Base-by-base conservation (phyloP, 2,888 invertebrate genomes). In the Slavum lentiscoides region DNA sequence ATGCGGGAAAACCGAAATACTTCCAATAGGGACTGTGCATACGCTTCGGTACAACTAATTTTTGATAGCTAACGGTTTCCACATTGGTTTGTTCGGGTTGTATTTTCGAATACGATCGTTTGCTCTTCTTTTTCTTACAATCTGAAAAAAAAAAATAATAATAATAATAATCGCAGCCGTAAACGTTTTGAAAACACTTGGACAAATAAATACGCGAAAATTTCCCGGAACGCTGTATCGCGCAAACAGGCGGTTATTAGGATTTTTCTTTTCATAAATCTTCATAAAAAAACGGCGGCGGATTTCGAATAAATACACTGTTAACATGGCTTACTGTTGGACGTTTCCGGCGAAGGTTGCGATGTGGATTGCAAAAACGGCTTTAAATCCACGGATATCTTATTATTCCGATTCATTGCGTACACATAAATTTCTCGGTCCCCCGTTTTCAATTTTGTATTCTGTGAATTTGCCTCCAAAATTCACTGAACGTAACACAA, bases 11-110 rank as follows among this genome's bases (percentile, higher is more conserved):
- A 15, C 88, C 88, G 84, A 88, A 88, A 83, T 87, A 88, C 84
- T 88, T 88, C 88, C 88, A 88, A 83, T 88, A 88, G 73, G 88
- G 87, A 82, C 88, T 88, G 58, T 88, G 84, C 88, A 88, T 88
- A 3, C 88, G 87, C 84, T 87, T 86, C 0, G 88, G 88, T 39
- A 88, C 88, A 4, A 88, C 88, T 17, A 88, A 84, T 83, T 87
- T 87, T 82, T 87, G 87, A 83, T 88, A 88, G 0, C 39, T 80
- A 4, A 83, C 39, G 19, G 74, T 75, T 77, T 82, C 82, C 19
- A 80, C 21, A 11, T 80, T 77, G 30, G 55, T 55, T 23, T 69
- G 80, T 5, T 80, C 72, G n/a, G 64, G 58, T 43, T 72, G 37
- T 30, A 23, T 6, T 80, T 80, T 80, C 2, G 70, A 39, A 19